Evolutionary conservation across 1,140 invertebrate species (phyloP), one percentile per base, ranked within the genome.

Genomic region (Oncopodura yosiiana): DNA sequence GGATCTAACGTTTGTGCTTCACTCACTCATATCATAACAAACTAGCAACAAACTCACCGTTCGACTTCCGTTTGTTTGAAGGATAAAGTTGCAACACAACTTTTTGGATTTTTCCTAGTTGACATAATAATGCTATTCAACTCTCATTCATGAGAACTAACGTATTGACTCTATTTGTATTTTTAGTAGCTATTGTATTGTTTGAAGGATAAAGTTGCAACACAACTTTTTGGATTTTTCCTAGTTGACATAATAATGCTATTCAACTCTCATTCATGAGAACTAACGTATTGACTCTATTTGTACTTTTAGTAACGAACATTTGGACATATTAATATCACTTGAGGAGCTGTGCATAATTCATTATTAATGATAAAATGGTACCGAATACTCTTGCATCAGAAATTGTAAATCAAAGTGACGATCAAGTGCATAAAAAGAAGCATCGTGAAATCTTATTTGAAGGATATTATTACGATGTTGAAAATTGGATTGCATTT

Each of bases 391-490:
- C 38, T 12, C 45, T 32, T 29, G 50, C 39, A 12, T 24, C n/a
- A 6, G 23, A 34, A 2, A n/a, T 37, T 30, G 38, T 18, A 26
- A 3, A 30, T 14, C 26, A 21, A 34, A 14, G 12, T 2, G 29
- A 50, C 0, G 32, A 37, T 1, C n/a, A 36, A 14, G 32, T 29
- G 4, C n/a, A 46, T 27, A 11, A 8, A 24, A 37, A 36, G n/a
- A 39, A 16, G 18, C 36, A 46, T 2, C 27, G 29, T 3, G 54
- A 56, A 45, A 56, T 56, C 27, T 41, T 56, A 26, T 56, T 34
- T 19, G 54, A 56, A 18, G 54, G 54, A 4, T 50, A 49, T 32
- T 56, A 41, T 36, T 56, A 56, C 30, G 54, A 56, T 37, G 48
- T 56, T 2, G 50, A 46, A 2, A 32, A 50, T 21, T 56, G 43